Evolutionary conservation across 1,140 invertebrate species (phyloP).

Genomic region (Muscidifurax raptorellus): DNA sequence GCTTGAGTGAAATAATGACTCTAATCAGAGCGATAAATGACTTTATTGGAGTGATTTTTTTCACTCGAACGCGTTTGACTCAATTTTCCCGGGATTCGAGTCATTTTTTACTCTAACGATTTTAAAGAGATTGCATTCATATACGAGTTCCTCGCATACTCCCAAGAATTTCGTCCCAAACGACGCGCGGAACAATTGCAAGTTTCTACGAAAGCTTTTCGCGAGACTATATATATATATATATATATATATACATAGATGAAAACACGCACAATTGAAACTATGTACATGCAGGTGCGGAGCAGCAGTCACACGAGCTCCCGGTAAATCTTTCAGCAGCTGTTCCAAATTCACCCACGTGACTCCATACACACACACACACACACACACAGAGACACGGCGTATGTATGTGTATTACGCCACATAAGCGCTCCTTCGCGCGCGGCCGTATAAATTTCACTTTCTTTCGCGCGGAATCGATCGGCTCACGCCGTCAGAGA

Average conservation of each 20-base stretch:
- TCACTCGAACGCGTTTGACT: no score
- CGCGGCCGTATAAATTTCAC: constrained; percentile 1
- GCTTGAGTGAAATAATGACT: no score
- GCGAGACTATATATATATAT: not conserved
- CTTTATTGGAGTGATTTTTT: no score
- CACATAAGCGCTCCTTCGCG: not conserved
- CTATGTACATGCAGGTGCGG: not conserved
- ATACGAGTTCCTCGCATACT: no score
- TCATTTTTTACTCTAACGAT: no score
- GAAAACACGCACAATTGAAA: not conserved
- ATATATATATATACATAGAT: no score
- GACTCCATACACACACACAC: not conserved
- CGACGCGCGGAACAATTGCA: constrained; percentile 35
- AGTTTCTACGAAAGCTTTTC: not conserved
- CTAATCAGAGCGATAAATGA: no score
- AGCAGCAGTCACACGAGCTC: not conserved
- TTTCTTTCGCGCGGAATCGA: not conserved
- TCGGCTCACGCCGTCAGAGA: not conserved
- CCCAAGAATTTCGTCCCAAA: no score
- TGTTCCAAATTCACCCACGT: constrained; percentile 34
- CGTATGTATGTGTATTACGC: no score
- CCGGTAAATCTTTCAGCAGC: constrained; percentile 41
- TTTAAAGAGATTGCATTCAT: no score
- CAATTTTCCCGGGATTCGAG: no score
- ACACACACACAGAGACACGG: no score